These are phyloP conservation scores for Drosophila orena DNA, from an alignment of 1,140 invertebrate species.

Conservation along the genomic window DNA sequence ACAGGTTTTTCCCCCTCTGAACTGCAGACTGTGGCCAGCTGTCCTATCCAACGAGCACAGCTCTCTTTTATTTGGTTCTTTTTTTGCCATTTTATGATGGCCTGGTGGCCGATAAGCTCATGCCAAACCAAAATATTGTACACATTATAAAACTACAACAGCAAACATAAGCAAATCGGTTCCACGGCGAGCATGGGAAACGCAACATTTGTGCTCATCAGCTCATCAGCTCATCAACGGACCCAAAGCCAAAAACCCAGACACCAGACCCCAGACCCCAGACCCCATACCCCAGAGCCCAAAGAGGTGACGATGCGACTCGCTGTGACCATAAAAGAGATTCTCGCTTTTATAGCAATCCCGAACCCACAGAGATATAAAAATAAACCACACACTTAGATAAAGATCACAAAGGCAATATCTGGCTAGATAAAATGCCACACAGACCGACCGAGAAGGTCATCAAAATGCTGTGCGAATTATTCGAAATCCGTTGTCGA, in stretches of 20 bases:
- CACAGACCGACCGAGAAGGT: slow-evolving; percentile 70
- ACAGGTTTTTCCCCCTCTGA: slow-evolving; percentile 4
- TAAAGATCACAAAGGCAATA: slow-evolving; percentile 84
- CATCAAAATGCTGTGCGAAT: slow-evolving; percentile 79
- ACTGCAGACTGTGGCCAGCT: slow-evolving; percentile 24
- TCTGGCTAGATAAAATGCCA: slow-evolving; percentile 79
- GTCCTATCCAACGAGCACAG: slow-evolving; percentile 10
- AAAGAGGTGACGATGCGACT: slow-evolving; percentile 68
- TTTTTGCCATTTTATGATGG: slow-evolving; percentile 69
- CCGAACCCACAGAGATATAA: slow-evolving; percentile 58
- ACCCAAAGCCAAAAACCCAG: slow-evolving; percentile 13
- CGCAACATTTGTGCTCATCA: slow-evolving; percentile 75
- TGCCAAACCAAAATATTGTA: slow-evolving; percentile 58
- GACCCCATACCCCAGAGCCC: slow-evolving; percentile 5
- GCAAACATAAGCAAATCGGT: slow-evolving; percentile 43
- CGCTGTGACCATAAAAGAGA: slow-evolving; percentile 81
- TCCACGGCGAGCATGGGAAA: slow-evolving; percentile 70
- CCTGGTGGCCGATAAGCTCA: slow-evolving; percentile 59
- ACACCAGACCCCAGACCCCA: not conserved
- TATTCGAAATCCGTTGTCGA: slow-evolving; percentile 54
- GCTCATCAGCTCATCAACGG: slow-evolving; percentile 25
- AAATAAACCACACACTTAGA: slow-evolving; percentile 82
- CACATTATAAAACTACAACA: slow-evolving; percentile 60
- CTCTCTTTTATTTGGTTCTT: not conserved
- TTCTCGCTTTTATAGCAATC: slow-evolving; percentile 78